Percentiles rank a stretch among this genome's conserved stretches.
These are phyloP conservation scores for Leptobrachium ailaonicum DNA, from an alignment of 2,113 vertebrate species.

Conservation along the genomic window DNA sequence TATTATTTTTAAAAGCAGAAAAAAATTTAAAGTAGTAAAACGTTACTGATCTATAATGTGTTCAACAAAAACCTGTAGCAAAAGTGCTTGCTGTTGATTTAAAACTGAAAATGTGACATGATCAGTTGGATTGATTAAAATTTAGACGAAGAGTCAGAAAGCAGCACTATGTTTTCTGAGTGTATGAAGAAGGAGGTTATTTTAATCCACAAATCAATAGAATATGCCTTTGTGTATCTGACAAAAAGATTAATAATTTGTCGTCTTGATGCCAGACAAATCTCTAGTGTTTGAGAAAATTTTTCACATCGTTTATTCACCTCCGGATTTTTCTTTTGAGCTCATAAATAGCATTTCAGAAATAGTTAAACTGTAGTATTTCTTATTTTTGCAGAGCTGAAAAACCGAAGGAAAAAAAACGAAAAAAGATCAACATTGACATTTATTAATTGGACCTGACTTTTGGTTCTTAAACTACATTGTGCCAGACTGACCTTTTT, in stretches of 20 bases:
- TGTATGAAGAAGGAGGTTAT: constrained; percentile 17
- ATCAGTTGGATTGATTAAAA: constrained; percentile 19
- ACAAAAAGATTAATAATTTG: constrained; percentile 27
- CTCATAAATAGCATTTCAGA: constrained; percentile 1
- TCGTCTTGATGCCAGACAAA: constrained; percentile 24
- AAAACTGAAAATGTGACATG: too few relatives aligned
- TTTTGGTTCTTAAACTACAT: constrained; percentile 7
- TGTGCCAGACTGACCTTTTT: not conserved
- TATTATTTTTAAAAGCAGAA: too few relatives aligned
- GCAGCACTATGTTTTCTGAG: constrained; percentile 4
- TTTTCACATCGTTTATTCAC: not conserved
- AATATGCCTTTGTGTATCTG: constrained; percentile 36
- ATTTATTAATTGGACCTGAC: constrained; percentile 14
- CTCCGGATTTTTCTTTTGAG: constrained; percentile 4
- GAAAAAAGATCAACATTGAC: constrained; percentile 2
- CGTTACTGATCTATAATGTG: too few relatives aligned
- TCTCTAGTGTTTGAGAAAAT: constrained; percentile 31
- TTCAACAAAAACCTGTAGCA: too few relatives aligned
- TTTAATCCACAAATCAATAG: constrained; percentile 43
- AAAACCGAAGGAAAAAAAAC: not conserved
- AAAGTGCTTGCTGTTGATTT: too few relatives aligned
- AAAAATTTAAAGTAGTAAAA: too few relatives aligned
- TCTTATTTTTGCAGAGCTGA: not conserved
- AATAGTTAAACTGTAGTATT: constrained; percentile 6
- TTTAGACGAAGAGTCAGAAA: not conserved